phyloP scores from a whole-genome alignment of 2,113 vertebrate species.

The Corythoichthys haematopterus region DNA sequence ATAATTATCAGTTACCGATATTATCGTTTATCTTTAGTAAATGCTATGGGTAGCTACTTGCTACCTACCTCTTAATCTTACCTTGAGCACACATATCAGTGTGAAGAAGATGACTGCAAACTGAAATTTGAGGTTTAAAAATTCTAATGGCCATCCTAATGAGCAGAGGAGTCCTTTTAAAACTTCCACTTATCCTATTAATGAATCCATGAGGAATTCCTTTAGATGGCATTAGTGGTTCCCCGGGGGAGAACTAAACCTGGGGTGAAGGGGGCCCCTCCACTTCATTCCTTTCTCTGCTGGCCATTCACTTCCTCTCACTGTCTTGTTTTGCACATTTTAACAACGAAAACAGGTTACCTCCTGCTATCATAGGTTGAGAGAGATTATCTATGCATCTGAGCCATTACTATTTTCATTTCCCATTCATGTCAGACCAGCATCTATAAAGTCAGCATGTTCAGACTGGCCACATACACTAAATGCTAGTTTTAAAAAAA shows the following conservation, averaged over 20 bases:
- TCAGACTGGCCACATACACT: constrained; percentile 11
- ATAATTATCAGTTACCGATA: no score
- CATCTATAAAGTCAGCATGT: constrained; percentile 11
- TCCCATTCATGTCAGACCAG: not conserved
- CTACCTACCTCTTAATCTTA: not conserved
- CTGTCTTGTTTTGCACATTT: constrained; percentile 5
- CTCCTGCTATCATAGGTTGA: constrained; percentile 5
- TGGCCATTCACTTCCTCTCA: constrained; percentile 42
- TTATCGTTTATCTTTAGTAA: no score
- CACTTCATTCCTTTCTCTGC: constrained; percentile 25
- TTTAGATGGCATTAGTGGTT: constrained; percentile 49
- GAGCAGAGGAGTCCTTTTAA: constrained; percentile 36
- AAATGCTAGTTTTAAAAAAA: constrained; percentile 23
- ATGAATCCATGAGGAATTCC: constrained; percentile 57
- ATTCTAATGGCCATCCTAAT: constrained; percentile 32
- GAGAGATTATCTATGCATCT: constrained; percentile 14
- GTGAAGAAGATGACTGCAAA: not conserved
- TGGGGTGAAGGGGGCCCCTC: constrained; percentile 26
- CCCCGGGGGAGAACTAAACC: constrained; percentile 39
- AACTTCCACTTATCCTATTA: constrained; percentile 45
- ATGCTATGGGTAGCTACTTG: not conserved
- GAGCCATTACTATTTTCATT: not conserved
- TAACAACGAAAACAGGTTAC: constrained; percentile 21
- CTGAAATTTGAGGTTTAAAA: not conserved
- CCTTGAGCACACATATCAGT: not conserved